Evolutionary conservation across 35 echinoderm and acorn worm genomes (phyloP).

Genomic region (Apostichopus parvimensis): DNA sequence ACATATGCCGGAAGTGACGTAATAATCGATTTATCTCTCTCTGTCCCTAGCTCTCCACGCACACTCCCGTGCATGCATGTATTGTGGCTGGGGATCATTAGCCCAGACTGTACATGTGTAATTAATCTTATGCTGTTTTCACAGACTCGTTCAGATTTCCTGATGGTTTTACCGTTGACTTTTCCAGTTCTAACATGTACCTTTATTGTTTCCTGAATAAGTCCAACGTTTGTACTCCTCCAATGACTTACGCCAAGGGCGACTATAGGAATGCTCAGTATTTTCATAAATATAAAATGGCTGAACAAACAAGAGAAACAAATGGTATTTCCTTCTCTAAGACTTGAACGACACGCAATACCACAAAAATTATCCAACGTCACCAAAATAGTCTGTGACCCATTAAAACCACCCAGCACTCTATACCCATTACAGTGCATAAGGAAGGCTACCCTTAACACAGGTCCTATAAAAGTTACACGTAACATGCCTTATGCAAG

Average conservation of each 20-base stretch:
- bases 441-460: too few relatives aligned
- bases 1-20: neutral
- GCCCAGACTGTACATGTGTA: slow-evolving; percentile 36
- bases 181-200: slow-evolving; percentile 6
- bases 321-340: neutral
- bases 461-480: too few relatives aligned
- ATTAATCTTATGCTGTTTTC: slow-evolving; percentile 36
- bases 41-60: neutral
- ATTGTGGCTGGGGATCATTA: slow-evolving; percentile 9
- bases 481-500: too few relatives aligned
- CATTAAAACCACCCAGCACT: too few relatives aligned
- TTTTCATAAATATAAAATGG: slow-evolving; percentile 20
- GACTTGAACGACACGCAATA: neutral
- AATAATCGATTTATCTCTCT: neutral
- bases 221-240: neutral
- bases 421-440: too few relatives aligned
- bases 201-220: slow-evolving; percentile 32
- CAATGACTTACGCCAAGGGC: neutral
- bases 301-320: slow-evolving; percentile 32
- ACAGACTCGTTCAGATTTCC: slow-evolving; percentile 39
- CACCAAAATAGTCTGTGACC: too few relatives aligned
- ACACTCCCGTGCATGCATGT: neutral
- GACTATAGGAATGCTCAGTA: neutral
- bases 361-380: too few relatives aligned
- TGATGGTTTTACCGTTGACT: slow-evolving; percentile 22